phyloP scores from a whole-genome alignment of 2,888 invertebrate genomes.

The Heliconius erato region DNA sequence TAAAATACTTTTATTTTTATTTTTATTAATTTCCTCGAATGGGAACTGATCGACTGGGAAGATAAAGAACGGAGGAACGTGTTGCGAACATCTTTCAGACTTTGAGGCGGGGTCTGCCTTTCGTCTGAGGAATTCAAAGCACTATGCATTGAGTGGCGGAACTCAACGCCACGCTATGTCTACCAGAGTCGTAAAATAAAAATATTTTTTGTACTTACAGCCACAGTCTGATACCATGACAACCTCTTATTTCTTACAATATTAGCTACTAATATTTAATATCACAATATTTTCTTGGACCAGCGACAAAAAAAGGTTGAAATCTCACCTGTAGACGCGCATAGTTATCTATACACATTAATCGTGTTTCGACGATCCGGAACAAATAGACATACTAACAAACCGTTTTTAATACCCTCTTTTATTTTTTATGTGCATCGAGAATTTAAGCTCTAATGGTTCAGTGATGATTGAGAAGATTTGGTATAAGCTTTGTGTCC shows the following conservation, averaged over 20 bases:
- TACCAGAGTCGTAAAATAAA: no score
- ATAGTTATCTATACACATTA: conserved; percentile 66
- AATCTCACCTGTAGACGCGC: conserved; percentile 61
- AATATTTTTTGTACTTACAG: no score
- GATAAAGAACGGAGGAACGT: no score
- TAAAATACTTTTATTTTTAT: no score
- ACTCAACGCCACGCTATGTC: no score
- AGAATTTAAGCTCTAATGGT: conserved; percentile 8
- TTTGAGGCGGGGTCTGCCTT: no score
- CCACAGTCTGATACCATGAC: no score
- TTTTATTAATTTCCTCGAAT: accelerated
- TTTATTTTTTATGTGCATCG: conserved; percentile 27
- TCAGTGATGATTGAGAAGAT: conserved; percentile 9
- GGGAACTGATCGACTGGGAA: background rate
- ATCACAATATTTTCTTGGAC: conserved; percentile 29
- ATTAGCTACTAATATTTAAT: no score
- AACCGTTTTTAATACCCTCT: conserved; percentile 51
- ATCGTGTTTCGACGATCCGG: conserved; percentile 64
- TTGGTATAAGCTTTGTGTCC: background rate
- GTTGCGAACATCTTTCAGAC: no score
- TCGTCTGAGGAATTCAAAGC: no score
- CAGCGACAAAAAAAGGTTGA: conserved; percentile 45
- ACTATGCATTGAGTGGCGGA: no score
- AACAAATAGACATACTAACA: conserved; percentile 66
- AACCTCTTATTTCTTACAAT: no score